Base-by-base conservation (phyloP, 2,113 vertebrate genomes). In the Urocolius indicus region DNA sequence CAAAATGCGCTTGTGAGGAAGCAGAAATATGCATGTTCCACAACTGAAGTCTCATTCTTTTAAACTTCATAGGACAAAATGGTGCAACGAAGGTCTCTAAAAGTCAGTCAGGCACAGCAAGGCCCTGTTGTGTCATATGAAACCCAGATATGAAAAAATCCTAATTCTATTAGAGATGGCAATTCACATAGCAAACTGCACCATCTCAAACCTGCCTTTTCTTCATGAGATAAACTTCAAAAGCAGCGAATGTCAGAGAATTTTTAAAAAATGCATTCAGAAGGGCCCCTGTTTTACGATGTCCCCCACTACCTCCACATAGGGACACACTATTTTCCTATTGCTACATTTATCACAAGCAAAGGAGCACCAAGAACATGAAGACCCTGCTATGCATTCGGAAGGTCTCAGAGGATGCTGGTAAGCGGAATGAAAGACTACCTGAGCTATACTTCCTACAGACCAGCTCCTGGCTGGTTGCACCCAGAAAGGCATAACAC, bases 321-420 rank as follows among this genome's bases (percentile, higher is more conserved):
- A 52, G 6, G 21, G 27, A 26, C 11, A 48, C 10, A 14, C 12
- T 19, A 21, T 48, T 66, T 66, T 46, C 24, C 41, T 52, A 41
- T 41, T 41, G 38, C 38, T 41, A 41, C 38, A 41, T 41, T 41
- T 41, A 41, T 9, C 9, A 15, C 10, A 68, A 51, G 7, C 18
- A 10, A 76, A 73, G 45, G 27, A 59, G 20, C 34, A 45, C 13
- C 4, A 20, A 68, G 41, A 88, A 19, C 0, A 3, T 19, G 16
- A 78, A 5, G 32, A 61, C 9, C 7, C 24, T 71, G 9, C 46
- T 11, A 13, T 21, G 24, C 21, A 16, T 6, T 55, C 1, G 1
- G 27, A 73, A 17, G 6, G 17, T 65, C 41, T 48, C 0, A 0
- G 7, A 73, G 4, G 16, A 69, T 32, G 52, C 26, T 1, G 0